Evolutionary conservation across 1,140 invertebrate species (phyloP).

Genomic region (Idris sp.): DNA sequence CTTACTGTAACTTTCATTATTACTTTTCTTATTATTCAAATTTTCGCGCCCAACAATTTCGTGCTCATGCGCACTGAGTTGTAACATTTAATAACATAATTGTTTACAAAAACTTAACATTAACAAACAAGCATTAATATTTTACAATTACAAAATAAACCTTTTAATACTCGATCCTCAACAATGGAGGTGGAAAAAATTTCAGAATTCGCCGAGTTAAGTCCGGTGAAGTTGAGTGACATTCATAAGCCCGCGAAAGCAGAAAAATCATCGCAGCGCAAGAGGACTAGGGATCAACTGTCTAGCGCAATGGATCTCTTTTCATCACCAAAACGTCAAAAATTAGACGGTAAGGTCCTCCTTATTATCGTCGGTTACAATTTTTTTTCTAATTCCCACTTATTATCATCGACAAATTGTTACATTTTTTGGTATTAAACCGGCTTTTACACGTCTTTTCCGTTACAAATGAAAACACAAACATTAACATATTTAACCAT

Average conservation of each 20-base stretch:
- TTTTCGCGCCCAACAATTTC: too few species aligned
- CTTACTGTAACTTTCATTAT: too few species aligned
- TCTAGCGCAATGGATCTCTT: slow-evolving; percentile 75
- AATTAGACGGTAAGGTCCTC: slow-evolving; percentile 76
- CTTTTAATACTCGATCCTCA: too few species aligned
- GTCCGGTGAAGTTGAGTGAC: slow-evolving; percentile 35
- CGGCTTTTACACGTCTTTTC: too few species aligned
- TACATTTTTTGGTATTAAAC: too few species aligned
- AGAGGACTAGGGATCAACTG: slow-evolving; percentile 65
- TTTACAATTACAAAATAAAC: neutral
- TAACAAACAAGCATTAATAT: slow-evolving; percentile 51
- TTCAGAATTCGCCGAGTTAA: slow-evolving; percentile 5
- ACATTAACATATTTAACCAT: too few species aligned
- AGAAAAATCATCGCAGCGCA: slow-evolving; percentile 66
- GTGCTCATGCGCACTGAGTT: slow-evolving; percentile 52
- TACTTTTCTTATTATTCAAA: too few species aligned
- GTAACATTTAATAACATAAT: slow-evolving; percentile 52
- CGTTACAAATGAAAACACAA: too few species aligned
- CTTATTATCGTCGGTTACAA: too few species aligned
- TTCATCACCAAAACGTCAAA: slow-evolving; percentile 74
- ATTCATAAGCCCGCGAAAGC: slow-evolving; percentile 72
- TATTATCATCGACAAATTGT: too few species aligned
- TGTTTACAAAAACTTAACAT: slow-evolving; percentile 65
- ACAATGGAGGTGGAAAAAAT: neutral
- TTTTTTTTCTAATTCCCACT: too few species aligned